Percentiles rank a stretch among this genome's conserved stretches.
phyloP scores from a whole-genome alignment of 2,888 invertebrate species.

The Baronia brevicornis region DNA sequence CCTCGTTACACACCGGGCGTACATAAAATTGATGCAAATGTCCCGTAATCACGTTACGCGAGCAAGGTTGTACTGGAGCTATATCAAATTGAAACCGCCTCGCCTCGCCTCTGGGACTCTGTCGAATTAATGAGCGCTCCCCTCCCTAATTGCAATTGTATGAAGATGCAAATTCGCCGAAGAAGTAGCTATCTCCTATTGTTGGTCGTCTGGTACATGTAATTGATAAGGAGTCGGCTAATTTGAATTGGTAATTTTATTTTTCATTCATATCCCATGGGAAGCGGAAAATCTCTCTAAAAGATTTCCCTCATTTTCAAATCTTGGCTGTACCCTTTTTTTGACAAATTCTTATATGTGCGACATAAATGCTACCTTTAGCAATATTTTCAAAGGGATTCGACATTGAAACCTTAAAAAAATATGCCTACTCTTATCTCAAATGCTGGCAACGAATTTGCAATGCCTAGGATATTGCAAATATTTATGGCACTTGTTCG shows the following conservation, averaged over 20 bases:
- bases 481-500: too few relatives aligned
- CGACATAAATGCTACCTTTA: not conserved
- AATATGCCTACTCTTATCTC: too few relatives aligned
- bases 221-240: constrained; percentile 66
- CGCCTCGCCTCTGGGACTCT: constrained; percentile 36
- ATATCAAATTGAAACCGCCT: constrained; percentile 44
- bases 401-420: too few relatives aligned
- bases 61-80: constrained; percentile 42
- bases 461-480: too few relatives aligned
- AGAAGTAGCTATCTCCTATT: constrained; percentile 50
- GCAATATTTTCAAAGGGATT: too few relatives aligned
- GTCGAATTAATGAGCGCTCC: constrained; percentile 43
- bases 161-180: constrained; percentile 66
- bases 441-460: too few relatives aligned
- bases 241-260: constrained; percentile 67
- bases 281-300: constrained; percentile 16
- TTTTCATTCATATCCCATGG: constrained; percentile 37
- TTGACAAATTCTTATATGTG: not conserved
- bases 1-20: constrained; percentile 43
- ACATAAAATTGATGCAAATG: constrained; percentile 61
- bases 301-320: constrained; percentile 14
- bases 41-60: constrained; percentile 46
- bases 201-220: constrained; percentile 58
- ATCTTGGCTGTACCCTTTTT: not conserved
- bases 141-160: constrained; percentile 70